These are phyloP conservation scores for Leucopsar rothschildi DNA, from an alignment of 2,113 vertebrate species.

Conservation along the genomic window DNA sequence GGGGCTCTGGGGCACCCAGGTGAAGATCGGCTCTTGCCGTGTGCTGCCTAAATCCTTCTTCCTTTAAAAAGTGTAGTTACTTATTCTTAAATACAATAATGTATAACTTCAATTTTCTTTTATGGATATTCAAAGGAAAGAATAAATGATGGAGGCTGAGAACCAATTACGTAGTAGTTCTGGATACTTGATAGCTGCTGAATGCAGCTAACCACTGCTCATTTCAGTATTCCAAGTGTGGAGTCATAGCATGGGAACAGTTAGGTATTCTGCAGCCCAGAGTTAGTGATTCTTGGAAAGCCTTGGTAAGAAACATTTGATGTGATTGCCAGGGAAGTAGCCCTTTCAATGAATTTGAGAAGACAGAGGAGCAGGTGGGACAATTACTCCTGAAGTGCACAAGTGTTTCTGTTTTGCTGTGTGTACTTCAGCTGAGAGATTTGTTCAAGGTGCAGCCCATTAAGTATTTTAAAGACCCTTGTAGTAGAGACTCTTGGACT, in stretches of 20 bases:
- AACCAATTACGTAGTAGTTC: background rate
- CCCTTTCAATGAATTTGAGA: background rate
- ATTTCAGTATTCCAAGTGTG: background rate
- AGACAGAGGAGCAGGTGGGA: background rate
- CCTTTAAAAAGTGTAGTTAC: background rate
- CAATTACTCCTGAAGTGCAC: background rate
- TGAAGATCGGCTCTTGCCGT: background rate
- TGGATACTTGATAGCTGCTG: background rate
- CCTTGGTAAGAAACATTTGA: background rate
- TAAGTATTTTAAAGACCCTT: background rate
- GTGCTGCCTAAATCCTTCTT: background rate
- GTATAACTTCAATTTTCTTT: background rate
- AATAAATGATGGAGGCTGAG: background rate
- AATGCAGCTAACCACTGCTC: background rate
- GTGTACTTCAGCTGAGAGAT: background rate
- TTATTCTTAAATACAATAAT: background rate
- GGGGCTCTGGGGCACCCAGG: background rate
- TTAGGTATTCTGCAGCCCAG: fast-evolving
- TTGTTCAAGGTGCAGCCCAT: background rate
- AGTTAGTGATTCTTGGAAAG: background rate
- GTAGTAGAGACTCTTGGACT: fast-evolving
- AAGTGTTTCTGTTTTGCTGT: background rate
- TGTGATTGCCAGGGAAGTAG: background rate
- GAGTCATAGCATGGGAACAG: fast-evolving
- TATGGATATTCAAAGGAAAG: fast-evolving